Conservation (phyloP, 1,140 invertebrate genomes). For the Delia radicum region DNA sequence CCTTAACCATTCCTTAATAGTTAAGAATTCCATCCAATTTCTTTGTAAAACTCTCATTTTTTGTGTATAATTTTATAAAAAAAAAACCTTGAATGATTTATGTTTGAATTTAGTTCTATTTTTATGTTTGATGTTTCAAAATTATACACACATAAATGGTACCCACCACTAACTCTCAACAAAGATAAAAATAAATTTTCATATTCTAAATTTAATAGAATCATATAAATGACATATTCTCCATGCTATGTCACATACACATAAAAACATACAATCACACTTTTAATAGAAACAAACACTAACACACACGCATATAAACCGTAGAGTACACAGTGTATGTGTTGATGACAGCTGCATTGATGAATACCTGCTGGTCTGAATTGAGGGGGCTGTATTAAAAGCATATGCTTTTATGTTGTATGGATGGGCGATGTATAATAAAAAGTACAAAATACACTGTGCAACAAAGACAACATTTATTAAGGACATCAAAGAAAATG, state of each 20-base stretch:
- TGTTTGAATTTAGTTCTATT: background rate
- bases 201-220: background rate
- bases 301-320: background rate
- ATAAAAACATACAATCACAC: background rate
- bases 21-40: too few relatives aligned
- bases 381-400: background rate
- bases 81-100: background rate
- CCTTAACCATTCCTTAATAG: too few relatives aligned
- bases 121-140: background rate
- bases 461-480: too few relatives aligned
- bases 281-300: background rate
- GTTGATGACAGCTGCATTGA: background rate
- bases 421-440: too few relatives aligned
- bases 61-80: background rate
- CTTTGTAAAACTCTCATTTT: too few relatives aligned
- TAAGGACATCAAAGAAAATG: too few relatives aligned
- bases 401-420: background rate
- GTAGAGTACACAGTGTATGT: background rate
- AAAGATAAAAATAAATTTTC: background rate
- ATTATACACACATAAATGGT: background rate
- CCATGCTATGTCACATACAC: background rate
- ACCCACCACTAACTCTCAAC: background rate
- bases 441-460: too few relatives aligned
- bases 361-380: background rate
- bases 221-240: background rate